phyloP scores from a whole-genome alignment of 2,797 vertebrate species.

The Platalea minor region DNA sequence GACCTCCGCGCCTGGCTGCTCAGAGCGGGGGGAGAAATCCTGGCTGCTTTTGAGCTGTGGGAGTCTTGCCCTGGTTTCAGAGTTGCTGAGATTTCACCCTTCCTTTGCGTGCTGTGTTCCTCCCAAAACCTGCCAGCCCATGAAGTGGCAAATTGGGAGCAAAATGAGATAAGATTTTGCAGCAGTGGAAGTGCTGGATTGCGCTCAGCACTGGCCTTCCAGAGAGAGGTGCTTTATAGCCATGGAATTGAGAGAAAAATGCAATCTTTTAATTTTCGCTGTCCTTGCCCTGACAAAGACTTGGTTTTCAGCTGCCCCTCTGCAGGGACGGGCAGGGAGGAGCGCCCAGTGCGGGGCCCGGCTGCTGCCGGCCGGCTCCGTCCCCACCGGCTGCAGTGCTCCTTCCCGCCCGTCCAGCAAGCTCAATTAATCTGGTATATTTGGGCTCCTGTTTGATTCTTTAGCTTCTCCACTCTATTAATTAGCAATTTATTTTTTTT shows the following conservation, averaged over 20 bases:
- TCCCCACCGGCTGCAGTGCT: rapidly evolving
- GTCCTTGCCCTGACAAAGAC: rapidly evolving
- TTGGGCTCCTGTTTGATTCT: background rate
- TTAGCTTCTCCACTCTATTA: background rate
- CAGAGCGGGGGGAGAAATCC: background rate
- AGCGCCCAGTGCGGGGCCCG: rapidly evolving
- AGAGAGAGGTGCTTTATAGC: background rate
- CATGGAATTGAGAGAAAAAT: background rate
- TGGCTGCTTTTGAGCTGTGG: background rate
- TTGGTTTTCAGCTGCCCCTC: background rate
- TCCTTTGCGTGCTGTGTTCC: background rate
- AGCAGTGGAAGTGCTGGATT: background rate
- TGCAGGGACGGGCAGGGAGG: rapidly evolving
- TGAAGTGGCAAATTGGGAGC: background rate
- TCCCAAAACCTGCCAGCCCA: background rate
- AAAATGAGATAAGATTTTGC: background rate
- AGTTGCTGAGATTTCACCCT: background rate
- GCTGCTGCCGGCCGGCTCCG: rapidly evolving
- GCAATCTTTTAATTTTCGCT: background rate
- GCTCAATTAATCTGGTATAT: background rate
- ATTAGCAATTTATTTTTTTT: background rate
- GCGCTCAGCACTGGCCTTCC: background rate
- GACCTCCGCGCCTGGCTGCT: background rate
- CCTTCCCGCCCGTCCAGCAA: background rate
- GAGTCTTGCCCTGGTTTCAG: background rate